A percentile compares a stretch with the other conserved stretches of the same genome.
These are phyloP conservation scores for Formica selysi DNA, from an alignment of 1,140 invertebrate genomes.

Conservation along the genomic window DNA sequence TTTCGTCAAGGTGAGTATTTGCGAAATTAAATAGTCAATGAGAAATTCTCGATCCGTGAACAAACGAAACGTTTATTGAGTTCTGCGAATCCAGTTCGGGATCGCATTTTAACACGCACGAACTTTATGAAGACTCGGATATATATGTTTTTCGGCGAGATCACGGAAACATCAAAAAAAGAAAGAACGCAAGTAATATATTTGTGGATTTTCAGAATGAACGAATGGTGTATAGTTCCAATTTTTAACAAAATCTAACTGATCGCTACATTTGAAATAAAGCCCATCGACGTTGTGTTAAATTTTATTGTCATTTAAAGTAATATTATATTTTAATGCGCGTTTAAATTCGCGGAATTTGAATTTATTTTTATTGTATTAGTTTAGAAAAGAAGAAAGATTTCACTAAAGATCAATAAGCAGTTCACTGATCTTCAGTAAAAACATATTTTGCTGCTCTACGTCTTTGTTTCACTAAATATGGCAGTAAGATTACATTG, in stretches of 20 bases:
- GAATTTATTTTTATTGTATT: slow-evolving; percentile 10
- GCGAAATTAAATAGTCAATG: neutral
- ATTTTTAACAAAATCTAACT: slow-evolving; percentile 45
- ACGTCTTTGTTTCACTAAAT: too few relatives aligned
- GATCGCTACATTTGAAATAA: slow-evolving; percentile 15
- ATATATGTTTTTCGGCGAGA: slow-evolving; percentile 8
- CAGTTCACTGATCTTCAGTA: too few relatives aligned
- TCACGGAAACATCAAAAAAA: neutral
- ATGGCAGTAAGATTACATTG: too few relatives aligned
- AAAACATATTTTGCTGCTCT: too few relatives aligned
- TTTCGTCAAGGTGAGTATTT: slow-evolving; percentile 79
- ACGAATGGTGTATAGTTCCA: neutral
- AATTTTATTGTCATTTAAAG: slow-evolving; percentile 41
- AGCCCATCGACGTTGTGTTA: slow-evolving; percentile 16
- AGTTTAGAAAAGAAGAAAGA: neutral
- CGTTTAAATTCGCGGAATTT: neutral
- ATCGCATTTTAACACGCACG: neutral
- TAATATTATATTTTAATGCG: slow-evolving; percentile 28
- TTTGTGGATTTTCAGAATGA: slow-evolving; percentile 32
- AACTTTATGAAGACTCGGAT: slow-evolving; percentile 9
- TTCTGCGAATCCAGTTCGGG: slow-evolving; percentile 11
- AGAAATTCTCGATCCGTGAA: neutral
- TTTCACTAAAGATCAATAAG: too few relatives aligned
- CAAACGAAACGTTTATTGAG: slow-evolving; percentile 25
- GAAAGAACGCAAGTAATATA: neutral